phyloP scores from a whole-genome alignment of 2,888 invertebrate genomes.

The Anaspis maculata region DNA sequence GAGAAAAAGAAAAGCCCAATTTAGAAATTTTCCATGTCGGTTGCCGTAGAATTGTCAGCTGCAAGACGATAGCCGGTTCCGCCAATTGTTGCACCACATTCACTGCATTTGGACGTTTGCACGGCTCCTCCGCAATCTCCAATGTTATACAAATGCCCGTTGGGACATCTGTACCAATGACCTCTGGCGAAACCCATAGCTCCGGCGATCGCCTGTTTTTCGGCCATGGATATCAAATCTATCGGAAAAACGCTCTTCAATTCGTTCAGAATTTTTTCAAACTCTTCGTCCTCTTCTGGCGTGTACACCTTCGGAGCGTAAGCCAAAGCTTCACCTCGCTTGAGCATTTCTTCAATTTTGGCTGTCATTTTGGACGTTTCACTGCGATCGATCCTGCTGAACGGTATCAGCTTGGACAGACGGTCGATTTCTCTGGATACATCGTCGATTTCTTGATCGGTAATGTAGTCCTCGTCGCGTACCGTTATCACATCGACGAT shows the following conservation, averaged over 20 bases:
- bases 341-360: too few species aligned
- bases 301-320: too few species aligned
- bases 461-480: slow-evolving; percentile 21
- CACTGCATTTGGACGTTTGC: slow-evolving; percentile 45
- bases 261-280: slow-evolving; percentile 2
- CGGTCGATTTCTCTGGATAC: slow-evolving; percentile 27
- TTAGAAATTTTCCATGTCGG: slow-evolving; percentile 54
- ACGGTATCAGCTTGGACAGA: too few species aligned
- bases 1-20: too few species aligned
- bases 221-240: slow-evolving; percentile 36
- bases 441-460: slow-evolving; percentile 30
- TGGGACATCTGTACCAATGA: slow-evolving; percentile 65
- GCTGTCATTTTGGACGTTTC: too few species aligned
- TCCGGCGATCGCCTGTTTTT: slow-evolving; percentile 47
- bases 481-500: too few species aligned
- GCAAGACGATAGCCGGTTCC: slow-evolving; percentile 45
- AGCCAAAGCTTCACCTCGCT: too few species aligned
- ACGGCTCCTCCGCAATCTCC: slow-evolving; percentile 61
- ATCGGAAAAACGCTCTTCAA: slow-evolving; percentile 3
- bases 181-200: slow-evolving; percentile 51
- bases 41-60: slow-evolving; percentile 42
- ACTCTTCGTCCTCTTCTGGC: neutral
- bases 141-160: slow-evolving; percentile 60
- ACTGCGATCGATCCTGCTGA: too few species aligned
- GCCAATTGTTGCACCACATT: slow-evolving; percentile 52